Percentiles rank a stretch among this genome's conserved stretches.
These are phyloP conservation scores for Euproctis similis DNA, from an alignment of 2,888 invertebrate genomes.

Conservation along the genomic window DNA sequence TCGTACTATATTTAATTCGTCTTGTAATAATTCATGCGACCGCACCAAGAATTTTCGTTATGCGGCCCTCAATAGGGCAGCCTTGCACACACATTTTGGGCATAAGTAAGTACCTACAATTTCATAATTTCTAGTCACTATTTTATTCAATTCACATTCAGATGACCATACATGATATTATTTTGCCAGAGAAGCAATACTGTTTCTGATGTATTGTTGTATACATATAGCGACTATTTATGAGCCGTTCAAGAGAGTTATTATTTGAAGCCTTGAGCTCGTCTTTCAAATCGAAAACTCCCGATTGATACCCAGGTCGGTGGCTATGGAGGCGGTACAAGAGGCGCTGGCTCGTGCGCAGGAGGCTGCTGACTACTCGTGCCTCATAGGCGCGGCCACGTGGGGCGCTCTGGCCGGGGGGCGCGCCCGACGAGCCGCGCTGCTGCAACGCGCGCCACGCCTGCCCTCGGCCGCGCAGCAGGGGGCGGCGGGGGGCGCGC, in stretches of 20 bases:
- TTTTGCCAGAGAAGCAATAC: too few species aligned
- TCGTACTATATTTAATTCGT: conserved; percentile 65
- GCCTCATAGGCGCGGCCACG: conserved; percentile 76
- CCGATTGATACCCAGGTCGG: conserved; percentile 80
- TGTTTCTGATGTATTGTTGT: too few species aligned
- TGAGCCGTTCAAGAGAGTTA: too few species aligned
- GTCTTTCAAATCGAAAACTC: too few species aligned
- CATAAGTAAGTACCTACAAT: conserved; percentile 83
- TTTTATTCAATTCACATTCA: too few species aligned
- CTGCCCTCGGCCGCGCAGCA: conserved; percentile 85
- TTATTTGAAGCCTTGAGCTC: too few species aligned
- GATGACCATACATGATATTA: too few species aligned
- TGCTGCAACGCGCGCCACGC: conserved; percentile 78
- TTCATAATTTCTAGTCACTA: too few species aligned
- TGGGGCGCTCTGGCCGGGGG: conserved; percentile 23
- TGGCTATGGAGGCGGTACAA: conserved; percentile 86
- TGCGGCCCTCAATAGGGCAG: conserved; percentile 92
- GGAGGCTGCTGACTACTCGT: conserved; percentile 89
- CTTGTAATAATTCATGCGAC: conserved; percentile 53
- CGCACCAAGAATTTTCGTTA: conserved; percentile 84
- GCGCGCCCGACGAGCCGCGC: conserved; percentile 51
- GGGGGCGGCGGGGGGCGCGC: conserved; percentile 82
- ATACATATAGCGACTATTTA: too few species aligned
- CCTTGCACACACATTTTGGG: conserved; percentile 90
- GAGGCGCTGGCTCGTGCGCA: conserved; percentile 93